Percentiles rank a stretch among this genome's conserved stretches.
phyloP scores from a whole-genome alignment of 2,888 invertebrate genomes.

The Cosmia pyralina region DNA sequence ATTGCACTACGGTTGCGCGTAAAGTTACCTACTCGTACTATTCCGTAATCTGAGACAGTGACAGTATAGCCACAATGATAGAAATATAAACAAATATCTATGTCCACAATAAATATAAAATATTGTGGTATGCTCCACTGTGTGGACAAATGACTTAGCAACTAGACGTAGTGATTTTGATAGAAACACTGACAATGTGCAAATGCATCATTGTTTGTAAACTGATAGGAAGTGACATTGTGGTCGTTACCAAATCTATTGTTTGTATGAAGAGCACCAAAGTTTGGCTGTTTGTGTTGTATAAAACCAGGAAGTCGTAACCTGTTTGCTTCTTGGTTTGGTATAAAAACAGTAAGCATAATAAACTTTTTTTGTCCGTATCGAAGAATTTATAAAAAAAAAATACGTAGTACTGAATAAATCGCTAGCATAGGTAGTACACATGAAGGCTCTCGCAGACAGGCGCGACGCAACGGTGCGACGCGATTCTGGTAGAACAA shows the following conservation, averaged over 20 bases:
- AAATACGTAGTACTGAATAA: not conserved
- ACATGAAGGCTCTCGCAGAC: not conserved
- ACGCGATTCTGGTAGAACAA: too few species aligned
- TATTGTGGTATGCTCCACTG: too few species aligned
- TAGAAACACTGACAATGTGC: constrained; percentile 13
- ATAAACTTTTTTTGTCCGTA: not conserved
- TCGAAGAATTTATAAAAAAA: constrained; percentile 9
- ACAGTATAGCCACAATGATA: too few species aligned
- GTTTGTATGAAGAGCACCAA: constrained; percentile 38
- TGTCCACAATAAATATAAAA: too few species aligned
- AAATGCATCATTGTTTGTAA: constrained; percentile 23
- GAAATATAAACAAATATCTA: too few species aligned
- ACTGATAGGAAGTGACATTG: constrained; percentile 39
- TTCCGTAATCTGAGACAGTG: not conserved
- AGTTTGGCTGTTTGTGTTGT: constrained; percentile 14
- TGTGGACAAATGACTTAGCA: not conserved
- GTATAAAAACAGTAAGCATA: constrained; percentile 29
- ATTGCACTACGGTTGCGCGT: constrained; percentile 1
- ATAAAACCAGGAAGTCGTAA: constrained; percentile 25
- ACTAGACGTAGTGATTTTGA: not conserved
- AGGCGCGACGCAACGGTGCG: too few species aligned
- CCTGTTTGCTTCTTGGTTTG: constrained; percentile 29
- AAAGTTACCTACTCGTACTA: not conserved
- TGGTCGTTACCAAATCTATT: constrained; percentile 28
- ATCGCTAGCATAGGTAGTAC: not conserved